Evolutionary conservation across 2,888 invertebrate species (phyloP).

Genomic region (Macroteleia sp.): DNA sequence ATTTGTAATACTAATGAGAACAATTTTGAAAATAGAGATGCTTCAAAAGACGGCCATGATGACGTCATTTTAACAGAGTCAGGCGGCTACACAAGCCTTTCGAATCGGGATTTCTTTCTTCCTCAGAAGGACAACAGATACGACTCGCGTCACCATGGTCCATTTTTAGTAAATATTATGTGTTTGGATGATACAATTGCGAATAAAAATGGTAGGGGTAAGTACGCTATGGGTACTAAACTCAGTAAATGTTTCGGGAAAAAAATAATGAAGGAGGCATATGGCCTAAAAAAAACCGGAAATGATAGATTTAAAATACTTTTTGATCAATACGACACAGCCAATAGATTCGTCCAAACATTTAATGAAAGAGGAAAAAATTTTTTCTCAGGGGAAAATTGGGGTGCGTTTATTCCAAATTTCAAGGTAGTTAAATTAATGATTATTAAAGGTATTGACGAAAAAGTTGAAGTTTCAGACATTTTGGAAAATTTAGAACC

Average conservation of each 20-base stretch:
- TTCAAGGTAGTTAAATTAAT: neutral
- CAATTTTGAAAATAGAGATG: too few species aligned
- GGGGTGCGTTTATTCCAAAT: constrained; percentile 1
- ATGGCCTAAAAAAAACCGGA: neutral
- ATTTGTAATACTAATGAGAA: too few species aligned
- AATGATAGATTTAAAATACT: neutral
- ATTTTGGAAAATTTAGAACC: neutral
- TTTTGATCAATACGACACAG: neutral
- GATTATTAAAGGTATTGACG: neutral
- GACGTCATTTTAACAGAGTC: too few species aligned
- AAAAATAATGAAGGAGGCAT: neutral
- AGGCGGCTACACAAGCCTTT: too few species aligned
- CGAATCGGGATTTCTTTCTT: neutral
- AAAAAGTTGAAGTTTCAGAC: neutral
- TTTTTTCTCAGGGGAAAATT: too few species aligned
- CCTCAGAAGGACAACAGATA: neutral
- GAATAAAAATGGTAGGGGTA: neutral
- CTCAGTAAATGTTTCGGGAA: neutral
- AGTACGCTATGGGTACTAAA: neutral
- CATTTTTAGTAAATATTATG: neutral
- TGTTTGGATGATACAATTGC: neutral
- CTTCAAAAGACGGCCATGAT: too few species aligned
- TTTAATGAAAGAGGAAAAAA: too few species aligned
- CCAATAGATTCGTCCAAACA: neutral
- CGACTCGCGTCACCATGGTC: neutral